phyloP scores from a whole-genome alignment of 1,140 invertebrate genomes.

The Lithobius niger region DNA sequence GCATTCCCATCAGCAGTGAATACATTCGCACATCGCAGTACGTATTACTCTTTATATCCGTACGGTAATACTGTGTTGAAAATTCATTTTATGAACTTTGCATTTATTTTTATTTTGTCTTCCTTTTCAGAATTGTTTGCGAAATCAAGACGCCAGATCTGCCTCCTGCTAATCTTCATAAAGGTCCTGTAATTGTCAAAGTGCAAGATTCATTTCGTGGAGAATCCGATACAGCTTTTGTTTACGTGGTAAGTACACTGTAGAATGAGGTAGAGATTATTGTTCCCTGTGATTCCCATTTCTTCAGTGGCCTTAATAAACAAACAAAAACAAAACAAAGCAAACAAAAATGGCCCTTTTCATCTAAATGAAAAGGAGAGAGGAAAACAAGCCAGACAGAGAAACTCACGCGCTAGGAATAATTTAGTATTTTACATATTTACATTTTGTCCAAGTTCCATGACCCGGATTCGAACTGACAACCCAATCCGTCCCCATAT shows the following conservation, averaged over 20 bases:
- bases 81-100: background rate
- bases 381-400: no score
- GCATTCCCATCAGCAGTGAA: slow-evolving; percentile 45
- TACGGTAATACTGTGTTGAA: background rate
- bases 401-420: no score
- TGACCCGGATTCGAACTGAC: no score
- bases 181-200: slow-evolving; percentile 74
- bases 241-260: slow-evolving; percentile 23
- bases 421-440: no score
- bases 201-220: slow-evolving; percentile 71
- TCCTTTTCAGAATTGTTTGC: slow-evolving; percentile 11
- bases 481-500: no score
- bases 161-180: slow-evolving; percentile 21
- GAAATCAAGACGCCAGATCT: slow-evolving; percentile 4
- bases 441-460: no score
- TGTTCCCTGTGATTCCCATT: no score
- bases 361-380: no score
- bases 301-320: no score
- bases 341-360: no score
- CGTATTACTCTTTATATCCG: background rate
- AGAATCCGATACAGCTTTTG: slow-evolving; percentile 41
- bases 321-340: no score
- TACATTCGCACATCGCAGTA: slow-evolving; percentile 13
- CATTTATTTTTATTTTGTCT: background rate
- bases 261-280: no score